phyloP scores from a whole-genome alignment of 2,797 vertebrate species.

The Ataeniobius toweri region DNA sequence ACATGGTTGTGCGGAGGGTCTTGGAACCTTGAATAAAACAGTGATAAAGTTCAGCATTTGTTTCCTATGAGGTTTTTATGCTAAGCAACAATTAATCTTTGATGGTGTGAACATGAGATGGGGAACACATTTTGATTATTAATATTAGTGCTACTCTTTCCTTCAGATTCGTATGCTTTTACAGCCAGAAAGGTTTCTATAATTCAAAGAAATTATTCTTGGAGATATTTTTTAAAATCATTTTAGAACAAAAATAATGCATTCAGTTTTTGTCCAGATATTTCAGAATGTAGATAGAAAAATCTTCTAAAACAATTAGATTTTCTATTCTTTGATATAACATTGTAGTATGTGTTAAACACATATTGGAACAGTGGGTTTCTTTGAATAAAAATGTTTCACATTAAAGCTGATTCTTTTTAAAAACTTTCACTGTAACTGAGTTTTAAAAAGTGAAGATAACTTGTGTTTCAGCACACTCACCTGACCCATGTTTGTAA shows the following conservation, averaged over 20 bases:
- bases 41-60: constrained; percentile 4
- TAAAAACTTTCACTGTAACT: background rate
- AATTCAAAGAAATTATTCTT: background rate
- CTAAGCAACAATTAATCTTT: background rate
- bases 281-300: background rate
- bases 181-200: background rate
- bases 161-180: background rate
- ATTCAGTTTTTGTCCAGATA: background rate
- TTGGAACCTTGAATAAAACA: constrained; percentile 19
- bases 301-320: background rate
- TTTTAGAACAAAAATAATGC: background rate
- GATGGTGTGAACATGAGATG: background rate
- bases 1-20: constrained; percentile 26
- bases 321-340: background rate
- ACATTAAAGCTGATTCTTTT: background rate
- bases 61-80: constrained; percentile 25
- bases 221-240: background rate
- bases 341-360: background rate
- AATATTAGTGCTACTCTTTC: background rate
- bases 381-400: background rate
- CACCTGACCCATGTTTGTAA: constrained; percentile 94
- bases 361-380: background rate
- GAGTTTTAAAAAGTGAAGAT: background rate
- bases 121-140: background rate
- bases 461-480: constrained; percentile 38